Conservation (phyloP, 2,888 invertebrate genomes). For the Meliscaeva auricollis region DNA sequence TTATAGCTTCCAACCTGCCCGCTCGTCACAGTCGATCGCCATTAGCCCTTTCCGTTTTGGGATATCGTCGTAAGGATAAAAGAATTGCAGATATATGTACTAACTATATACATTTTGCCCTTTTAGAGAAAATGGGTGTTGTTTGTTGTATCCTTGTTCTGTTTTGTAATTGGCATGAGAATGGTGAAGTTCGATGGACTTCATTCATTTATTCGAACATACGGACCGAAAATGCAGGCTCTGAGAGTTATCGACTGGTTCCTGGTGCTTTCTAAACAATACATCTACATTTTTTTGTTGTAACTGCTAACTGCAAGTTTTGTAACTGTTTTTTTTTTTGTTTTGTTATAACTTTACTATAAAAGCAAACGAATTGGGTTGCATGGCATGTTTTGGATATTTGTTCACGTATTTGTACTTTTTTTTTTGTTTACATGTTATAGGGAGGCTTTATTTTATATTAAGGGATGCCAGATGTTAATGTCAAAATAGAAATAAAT, state of each 20-base stretch:
- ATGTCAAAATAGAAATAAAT: conserved; percentile 6
- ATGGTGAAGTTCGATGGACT: conserved; percentile 67
- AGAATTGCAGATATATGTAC: conserved; percentile 11
- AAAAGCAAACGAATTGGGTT: background rate
- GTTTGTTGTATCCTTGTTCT: conserved; percentile 21
- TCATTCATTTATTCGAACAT: conserved; percentile 54
- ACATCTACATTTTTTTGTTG: conserved; percentile 16
- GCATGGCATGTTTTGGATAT: conserved; percentile 18
- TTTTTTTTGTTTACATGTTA: background rate
- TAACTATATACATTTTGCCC: background rate
- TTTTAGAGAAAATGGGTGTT: background rate
- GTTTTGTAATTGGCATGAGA: conserved; percentile 15
- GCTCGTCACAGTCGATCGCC: conserved; percentile 16
- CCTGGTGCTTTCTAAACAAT: conserved; percentile 49
- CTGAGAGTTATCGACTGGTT: conserved; percentile 45
- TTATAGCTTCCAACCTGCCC: conserved; percentile 11
- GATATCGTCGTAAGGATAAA: conserved; percentile 31
- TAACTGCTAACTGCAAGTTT: conserved; percentile 19
- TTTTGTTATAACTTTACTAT: background rate
- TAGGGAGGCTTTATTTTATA: background rate
- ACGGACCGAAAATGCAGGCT: conserved; percentile 30
- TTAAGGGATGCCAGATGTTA: conserved; percentile 11
- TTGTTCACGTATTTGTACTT: conserved; percentile 4
- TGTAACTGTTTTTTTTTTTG: conserved; percentile 27
- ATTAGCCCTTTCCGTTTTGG: conserved; percentile 27